Base-by-base conservation (phyloP, 2,888 invertebrate genomes). In the Mellilla xanthometata region DNA sequence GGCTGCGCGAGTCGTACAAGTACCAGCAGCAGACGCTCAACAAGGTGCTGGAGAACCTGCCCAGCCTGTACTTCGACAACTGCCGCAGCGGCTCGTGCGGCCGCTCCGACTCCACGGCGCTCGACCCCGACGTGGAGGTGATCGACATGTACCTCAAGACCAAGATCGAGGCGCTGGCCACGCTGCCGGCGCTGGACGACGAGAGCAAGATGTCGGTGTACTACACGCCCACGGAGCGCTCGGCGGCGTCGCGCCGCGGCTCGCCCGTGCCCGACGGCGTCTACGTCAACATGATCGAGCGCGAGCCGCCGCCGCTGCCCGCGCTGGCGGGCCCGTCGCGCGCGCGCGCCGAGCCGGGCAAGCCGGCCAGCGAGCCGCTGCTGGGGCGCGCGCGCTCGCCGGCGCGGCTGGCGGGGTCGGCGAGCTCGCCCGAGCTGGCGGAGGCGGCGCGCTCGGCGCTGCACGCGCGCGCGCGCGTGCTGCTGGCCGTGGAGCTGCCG, bases 21-120 rank as follows among this genome's bases (percentile, higher is more conserved):
- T 96, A 97, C 73, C 98, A 98, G 81, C 98, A 98, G 78, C 97
- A 97, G 81, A 96, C 97, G 7, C 88, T 98, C 38, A 96, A 97
- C 87, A 98, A 98, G 78, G 95, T 98, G 3, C 85, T 98, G 44
- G 98, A 98, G 80, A 97, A 97, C 78, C 90, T 98, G 64, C 97
- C 97, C 27, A 96, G 94, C 68, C 90, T 96, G 39, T 97, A 97
- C 84, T 94, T 98, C 73, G 98, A 98, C 78, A 97, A 97, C 84
- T 98, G 98, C 73, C 94, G 97, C 24, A 95, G 95, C 58, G 95
- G 95, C 2, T 94, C 93, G 9, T 95, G 94, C 81, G 95, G 93
- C 2, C 90, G 92, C 19, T 94, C 95, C 56, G 96, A 96, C 72
- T 95, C 95, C 3, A 90, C 92, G 62, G 92, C 93, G 4, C 93